Evolutionary conservation across 64 coral and sea anemone species (phyloP), one percentile per base, ranked within the genome.

Genomic region (Montipora capricornis): DNA sequence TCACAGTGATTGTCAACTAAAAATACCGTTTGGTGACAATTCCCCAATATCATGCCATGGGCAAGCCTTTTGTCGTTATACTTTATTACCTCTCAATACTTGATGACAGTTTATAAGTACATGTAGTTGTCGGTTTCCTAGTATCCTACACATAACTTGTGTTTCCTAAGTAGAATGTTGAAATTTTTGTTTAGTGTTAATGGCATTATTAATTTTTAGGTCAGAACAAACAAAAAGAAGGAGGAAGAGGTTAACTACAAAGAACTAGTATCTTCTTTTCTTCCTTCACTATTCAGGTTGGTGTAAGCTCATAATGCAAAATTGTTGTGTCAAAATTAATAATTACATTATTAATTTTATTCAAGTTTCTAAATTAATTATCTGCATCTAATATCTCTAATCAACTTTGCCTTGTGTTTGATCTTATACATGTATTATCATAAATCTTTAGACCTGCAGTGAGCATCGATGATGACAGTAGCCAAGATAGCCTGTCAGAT

Each of bases 171-270:
- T 37, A 37, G 37, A 37, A 37, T 37, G 37, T 37, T 37, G 37
- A 37, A 37, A 37, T 37, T 37, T 37, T 68, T 15, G 12, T 17
- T 68, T 1, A 57, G 11, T 57, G 5, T 0, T 6, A 5, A 57
- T 11, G 53, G 53, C 15, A 14, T 20, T 3, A 47, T 16, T n/a
- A n/a, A n/a, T n/a, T n/a, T 12, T 92, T 15, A 95, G 94, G 91
- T 96, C 46, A 89, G 95, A 89, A 99, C 92, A 80, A 99, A 93
- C 89, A 99, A 96, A 73, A 99, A 99, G 76, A 99, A 99, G 48
- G 92, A 99, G 70, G 95, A 99, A 76, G 98, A 99, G 81, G 80
- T 96, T 8, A 99, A 99, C 84, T 99, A 99, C 92, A 89, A 92
- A n/a, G 98, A 99, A 81, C 87, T 99, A 20, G 78, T 99, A 46